Evolutionary conservation across 1,140 invertebrate genomes (phyloP), one percentile per base, ranked within the genome.

Genomic region (Linepithema humile): DNA sequence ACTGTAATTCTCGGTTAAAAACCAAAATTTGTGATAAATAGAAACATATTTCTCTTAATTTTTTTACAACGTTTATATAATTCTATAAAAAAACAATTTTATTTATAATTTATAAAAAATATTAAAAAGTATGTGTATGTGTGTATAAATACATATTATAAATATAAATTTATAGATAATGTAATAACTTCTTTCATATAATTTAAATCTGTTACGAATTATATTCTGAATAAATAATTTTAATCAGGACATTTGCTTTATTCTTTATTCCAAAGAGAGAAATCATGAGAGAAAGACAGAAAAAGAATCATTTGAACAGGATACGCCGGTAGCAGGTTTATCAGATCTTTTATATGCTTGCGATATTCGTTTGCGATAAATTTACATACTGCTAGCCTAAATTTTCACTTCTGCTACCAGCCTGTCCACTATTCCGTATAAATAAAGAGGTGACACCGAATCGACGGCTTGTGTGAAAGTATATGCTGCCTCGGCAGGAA

Each of bases 381-480:
- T 93, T 92, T 90, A 86, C 90, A 92, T 92, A 90, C 85, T 70
- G 75, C 69, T 88, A 92, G 91, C 92, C 91, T 91, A 93, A 94
- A 93, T 94, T 94, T 93, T 92, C 88, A 89, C 90, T 87, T n/a
- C 82, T 80, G 67, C 62, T 83, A 90, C 93, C 82, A 84, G 92
- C 90, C 92, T 62, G 92, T 92, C 91, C 91, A 90, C 89, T 93
- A 93, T 93, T 92, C 88, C 84, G 89, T 92, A 93, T 94, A 93
- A 93, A 93, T 93, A 94, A 93, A 93, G 93, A 93, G 92, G 91
- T 92, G 85, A 87, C 88, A 90, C 84, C 74, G 84, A 88, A 89
- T 88, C 85, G 82, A 85, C 86, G 90, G 73, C 87, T 91, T 93
- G 91, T 93, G 94, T 94, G 94, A 94, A 94, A 94, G 94, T 94